Evolutionary conservation across 2,797 vertebrate species (phyloP).

Genomic region (Argyrosomus regius): DNA sequence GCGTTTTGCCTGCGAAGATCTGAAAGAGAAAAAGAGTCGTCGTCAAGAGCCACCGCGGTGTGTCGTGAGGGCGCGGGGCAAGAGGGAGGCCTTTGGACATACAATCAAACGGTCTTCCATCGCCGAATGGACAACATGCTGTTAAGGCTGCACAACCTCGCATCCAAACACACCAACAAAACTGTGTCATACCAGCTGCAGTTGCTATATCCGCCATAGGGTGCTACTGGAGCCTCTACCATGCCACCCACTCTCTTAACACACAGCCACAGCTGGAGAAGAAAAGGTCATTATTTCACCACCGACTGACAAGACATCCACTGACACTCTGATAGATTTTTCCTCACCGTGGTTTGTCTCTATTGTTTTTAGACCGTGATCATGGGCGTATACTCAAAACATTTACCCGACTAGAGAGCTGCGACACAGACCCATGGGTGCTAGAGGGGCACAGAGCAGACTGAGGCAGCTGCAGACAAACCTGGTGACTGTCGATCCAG

Average conservation of each 20-base stretch:
- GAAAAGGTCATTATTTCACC: slow-evolving; percentile 37
- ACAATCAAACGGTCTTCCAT: background rate
- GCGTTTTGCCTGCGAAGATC: slow-evolving; percentile 39
- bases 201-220: background rate
- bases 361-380: slow-evolving; percentile 76
- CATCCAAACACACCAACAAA: slow-evolving; percentile 32
- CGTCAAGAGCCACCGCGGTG: slow-evolving; percentile 25
- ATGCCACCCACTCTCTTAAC: background rate
- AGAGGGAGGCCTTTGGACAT: slow-evolving; percentile 16
- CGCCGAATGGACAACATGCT: background rate
- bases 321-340: slow-evolving; percentile 42
- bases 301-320: slow-evolving; percentile 52
- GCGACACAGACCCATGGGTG: slow-evolving; percentile 81
- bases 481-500: slow-evolving; percentile 79
- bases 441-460: slow-evolving; percentile 81
- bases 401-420: slow-evolving; percentile 90
- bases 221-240: background rate
- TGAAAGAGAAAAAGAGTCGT: slow-evolving; percentile 66
- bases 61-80: slow-evolving; percentile 12
- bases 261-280: slow-evolving; percentile 31
- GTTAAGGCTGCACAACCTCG: background rate
- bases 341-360: slow-evolving; percentile 44
- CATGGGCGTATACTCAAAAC: slow-evolving; percentile 99
- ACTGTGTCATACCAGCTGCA: slow-evolving; percentile 1
- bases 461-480: slow-evolving; percentile 86